Evolutionary conservation across 2,888 invertebrate species (phyloP).

Genomic region (Drosophila borealis): DNA sequence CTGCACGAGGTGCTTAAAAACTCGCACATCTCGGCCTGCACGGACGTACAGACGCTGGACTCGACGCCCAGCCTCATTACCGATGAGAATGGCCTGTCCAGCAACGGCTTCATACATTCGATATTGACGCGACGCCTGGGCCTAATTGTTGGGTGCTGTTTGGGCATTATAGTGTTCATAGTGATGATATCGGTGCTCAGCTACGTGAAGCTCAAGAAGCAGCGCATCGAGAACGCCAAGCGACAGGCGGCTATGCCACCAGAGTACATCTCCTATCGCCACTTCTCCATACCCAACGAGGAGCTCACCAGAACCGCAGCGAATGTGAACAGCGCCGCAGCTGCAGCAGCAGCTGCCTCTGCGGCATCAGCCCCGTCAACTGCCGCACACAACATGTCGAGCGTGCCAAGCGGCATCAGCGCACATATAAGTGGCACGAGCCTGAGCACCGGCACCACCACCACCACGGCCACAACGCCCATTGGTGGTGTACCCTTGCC

Average conservation of each 20-base stretch:
- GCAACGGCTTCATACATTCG: slow-evolving; percentile 90
- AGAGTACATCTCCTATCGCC: slow-evolving; percentile 92
- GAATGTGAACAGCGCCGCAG: slow-evolving; percentile 44
- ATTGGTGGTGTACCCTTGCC: slow-evolving; percentile 61
- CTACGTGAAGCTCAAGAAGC: slow-evolving; percentile 93
- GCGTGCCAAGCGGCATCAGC: slow-evolving; percentile 84
- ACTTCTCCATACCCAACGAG: slow-evolving; percentile 89
- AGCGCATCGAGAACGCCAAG: slow-evolving; percentile 90
- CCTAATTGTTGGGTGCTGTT: slow-evolving; percentile 93
- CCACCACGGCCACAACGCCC: slow-evolving; percentile 78
- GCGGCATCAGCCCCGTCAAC: slow-evolving; percentile 4
- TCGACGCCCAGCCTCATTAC: slow-evolving; percentile 88
- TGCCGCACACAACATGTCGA: slow-evolving; percentile 49
- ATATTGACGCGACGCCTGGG: slow-evolving; percentile 93
- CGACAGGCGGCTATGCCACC: slow-evolving; percentile 89
- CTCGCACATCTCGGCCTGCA: slow-evolving; percentile 91
- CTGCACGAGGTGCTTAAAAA: slow-evolving; percentile 88
- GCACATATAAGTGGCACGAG: slow-evolving; percentile 84
- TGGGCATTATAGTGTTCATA: slow-evolving; percentile 94
- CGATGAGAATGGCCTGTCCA: slow-evolving; percentile 87
- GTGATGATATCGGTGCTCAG: slow-evolving; percentile 93
- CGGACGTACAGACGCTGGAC: slow-evolving; percentile 91
- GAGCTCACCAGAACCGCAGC: slow-evolving; percentile 84
- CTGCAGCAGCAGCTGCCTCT: slow-evolving; percentile 29
- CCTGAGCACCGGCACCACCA: slow-evolving; percentile 80